phyloP scores from a whole-genome alignment of 2,888 invertebrate species.

The Tuta absoluta region DNA sequence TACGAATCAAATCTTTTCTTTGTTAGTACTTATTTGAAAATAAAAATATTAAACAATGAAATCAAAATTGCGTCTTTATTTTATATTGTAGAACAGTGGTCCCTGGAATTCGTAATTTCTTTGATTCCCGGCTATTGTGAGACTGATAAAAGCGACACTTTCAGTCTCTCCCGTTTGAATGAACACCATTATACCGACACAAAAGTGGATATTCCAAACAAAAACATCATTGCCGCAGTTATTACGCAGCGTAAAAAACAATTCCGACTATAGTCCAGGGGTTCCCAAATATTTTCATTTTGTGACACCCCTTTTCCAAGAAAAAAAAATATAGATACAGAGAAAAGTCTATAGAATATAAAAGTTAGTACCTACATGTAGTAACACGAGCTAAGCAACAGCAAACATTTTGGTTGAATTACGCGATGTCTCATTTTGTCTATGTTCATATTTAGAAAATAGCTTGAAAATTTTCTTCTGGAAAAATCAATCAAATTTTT shows the following conservation, averaged over 20 bases:
- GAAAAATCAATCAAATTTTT: too few species aligned
- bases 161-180: slow-evolving; percentile 70
- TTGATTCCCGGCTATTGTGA: slow-evolving; percentile 76
- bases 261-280: slow-evolving; percentile 48
- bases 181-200: slow-evolving; percentile 77
- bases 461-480: too few species aligned
- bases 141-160: slow-evolving; percentile 78
- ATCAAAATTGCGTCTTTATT: slow-evolving; percentile 53
- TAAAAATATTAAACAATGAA: slow-evolving; percentile 52
- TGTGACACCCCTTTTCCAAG: too few species aligned
- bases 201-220: slow-evolving; percentile 76
- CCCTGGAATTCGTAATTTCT: slow-evolving; percentile 74
- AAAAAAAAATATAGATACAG: too few species aligned
- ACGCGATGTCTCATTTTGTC: too few species aligned
- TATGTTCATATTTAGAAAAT: too few species aligned
- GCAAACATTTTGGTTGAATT: too few species aligned
- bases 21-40: slow-evolving; percentile 27
- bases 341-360: too few species aligned
- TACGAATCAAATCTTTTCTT: slow-evolving; percentile 8
- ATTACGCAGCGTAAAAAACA: slow-evolving; percentile 67
- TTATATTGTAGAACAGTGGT: slow-evolving; percentile 70
- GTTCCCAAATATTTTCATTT: too few species aligned
- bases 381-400: too few species aligned
- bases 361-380: too few species aligned
- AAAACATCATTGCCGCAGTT: slow-evolving; percentile 68